Conservation (phyloP, 2,888 invertebrate genomes). For the Pomacea canaliculata region DNA sequence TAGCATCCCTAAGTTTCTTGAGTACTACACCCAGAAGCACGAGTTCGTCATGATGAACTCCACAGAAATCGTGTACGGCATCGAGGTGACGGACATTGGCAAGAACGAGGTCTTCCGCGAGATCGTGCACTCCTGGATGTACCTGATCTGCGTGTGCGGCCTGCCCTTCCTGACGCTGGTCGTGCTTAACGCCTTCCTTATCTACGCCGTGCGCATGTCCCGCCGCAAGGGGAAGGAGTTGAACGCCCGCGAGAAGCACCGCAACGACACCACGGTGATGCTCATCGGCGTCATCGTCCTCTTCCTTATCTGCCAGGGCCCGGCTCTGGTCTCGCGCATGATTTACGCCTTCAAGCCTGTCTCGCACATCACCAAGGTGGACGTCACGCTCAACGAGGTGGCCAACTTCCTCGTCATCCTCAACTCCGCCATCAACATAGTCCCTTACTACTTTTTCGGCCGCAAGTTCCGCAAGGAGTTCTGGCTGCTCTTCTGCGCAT, state of each 20-base stretch:
- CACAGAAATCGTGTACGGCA: slow-evolving; percentile 35
- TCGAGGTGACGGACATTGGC: slow-evolving; percentile 58
- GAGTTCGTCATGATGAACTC: slow-evolving; percentile 34
- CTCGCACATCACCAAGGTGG: slow-evolving; percentile 31
- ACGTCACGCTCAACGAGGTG: slow-evolving; percentile 65
- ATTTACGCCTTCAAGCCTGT: slow-evolving; percentile 63
- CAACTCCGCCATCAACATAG: slow-evolving; percentile 69
- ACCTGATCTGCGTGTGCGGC: slow-evolving; percentile 66
- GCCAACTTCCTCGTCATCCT: slow-evolving; percentile 67
- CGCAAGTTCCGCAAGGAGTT: slow-evolving; percentile 66
- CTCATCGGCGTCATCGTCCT: slow-evolving; percentile 68
- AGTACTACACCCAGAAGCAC: slow-evolving; percentile 54
- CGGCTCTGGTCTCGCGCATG: slow-evolving; percentile 67
- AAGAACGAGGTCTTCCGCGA: slow-evolving; percentile 52
- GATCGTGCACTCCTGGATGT: slow-evolving; percentile 67
- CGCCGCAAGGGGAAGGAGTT: slow-evolving; percentile 60
- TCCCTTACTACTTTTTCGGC: slow-evolving; percentile 70
- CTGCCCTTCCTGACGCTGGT: slow-evolving; percentile 67
- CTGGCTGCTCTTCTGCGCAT: slow-evolving; percentile 63
- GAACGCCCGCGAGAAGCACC: slow-evolving; percentile 63
- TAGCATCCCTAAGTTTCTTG: slow-evolving; percentile 66
- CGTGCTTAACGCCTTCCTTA: slow-evolving; percentile 66
- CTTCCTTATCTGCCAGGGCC: slow-evolving; percentile 69
- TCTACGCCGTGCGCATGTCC: slow-evolving; percentile 65
- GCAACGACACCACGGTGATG: slow-evolving; percentile 70